Base-by-base conservation (phyloP, 2,888 invertebrate genomes). In the Hyalella azteca region DNA sequence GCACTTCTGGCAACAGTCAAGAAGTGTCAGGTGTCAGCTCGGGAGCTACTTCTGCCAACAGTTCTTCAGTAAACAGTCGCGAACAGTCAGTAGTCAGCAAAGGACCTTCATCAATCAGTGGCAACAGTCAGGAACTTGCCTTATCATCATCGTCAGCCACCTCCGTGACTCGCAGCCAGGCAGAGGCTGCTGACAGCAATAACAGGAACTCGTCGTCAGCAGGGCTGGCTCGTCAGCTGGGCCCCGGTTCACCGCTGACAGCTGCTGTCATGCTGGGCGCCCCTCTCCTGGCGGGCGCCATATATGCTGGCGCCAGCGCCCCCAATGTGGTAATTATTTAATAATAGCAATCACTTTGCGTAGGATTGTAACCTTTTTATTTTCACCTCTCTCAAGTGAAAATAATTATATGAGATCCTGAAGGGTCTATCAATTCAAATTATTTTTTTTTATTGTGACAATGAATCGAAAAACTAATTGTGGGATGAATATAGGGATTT, bases 201-300 rank as follows among this genome's bases (percentile, higher is more conserved):
- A 59, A 59, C 59, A 59, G 29, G 32, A n/a, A n/a, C n/a, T n/a
- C n/a, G n/a, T n/a, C n/a, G n/a, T 59, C 59, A 11, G 66, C 36
- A 32, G 66, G 15, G 5, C 36, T 36, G 0, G n/a, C 66, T 36
- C 32, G 66, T 32, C 66, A 66, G 66, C 66, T 66, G 66, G 36
- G 36, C 15, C 66, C 66, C 5, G 66, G 66, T 1, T 66, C 66
- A 4, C 36, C 66, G 4, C 66, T 66, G 26, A 66, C 66, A 3
- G 66, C 66, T 3, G 66, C 66, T 2, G 66, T 66, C 15, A 66
- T 66, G 66, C 66, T 66, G 36, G 66, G 66, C 2, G 66, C 66
- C 19, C 66, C 66, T 0, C 13, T 66, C 19, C 36, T 66, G 15
- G 66, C 66, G 9, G 66, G 66, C 15, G 66, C 66, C 36, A 22